Evolutionary conservation across 2,113 vertebrate genomes (phyloP).

Genomic region (Siniperca knerii): DNA sequence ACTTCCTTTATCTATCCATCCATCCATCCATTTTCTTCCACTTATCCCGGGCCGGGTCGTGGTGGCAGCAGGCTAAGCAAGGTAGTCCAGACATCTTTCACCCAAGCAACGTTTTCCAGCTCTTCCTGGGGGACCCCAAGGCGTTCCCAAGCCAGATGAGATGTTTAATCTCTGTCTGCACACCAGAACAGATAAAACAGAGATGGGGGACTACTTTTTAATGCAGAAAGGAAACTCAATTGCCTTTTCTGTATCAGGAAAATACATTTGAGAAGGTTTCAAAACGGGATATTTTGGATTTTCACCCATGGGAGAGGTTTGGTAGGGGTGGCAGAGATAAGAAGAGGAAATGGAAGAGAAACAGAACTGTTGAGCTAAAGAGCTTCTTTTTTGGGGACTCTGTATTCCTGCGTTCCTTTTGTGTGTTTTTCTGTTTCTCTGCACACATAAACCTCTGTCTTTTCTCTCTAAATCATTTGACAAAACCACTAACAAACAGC

Average conservation of each 20-base stretch:
- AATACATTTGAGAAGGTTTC: neutral
- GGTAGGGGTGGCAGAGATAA: neutral
- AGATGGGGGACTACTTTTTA: neutral
- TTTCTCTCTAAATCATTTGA: neutral
- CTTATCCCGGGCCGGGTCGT: too few relatives aligned
- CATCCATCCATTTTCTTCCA: too few relatives aligned
- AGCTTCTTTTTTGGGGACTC: neutral
- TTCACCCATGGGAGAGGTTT: neutral
- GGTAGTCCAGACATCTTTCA: too few relatives aligned
- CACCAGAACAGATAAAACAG: constrained; percentile 3
- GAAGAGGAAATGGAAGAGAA: neutral
- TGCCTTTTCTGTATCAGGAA: neutral
- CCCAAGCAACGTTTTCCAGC: too few relatives aligned
- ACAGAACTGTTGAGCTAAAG: neutral
- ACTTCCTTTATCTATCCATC: too few relatives aligned
- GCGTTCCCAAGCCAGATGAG: too few relatives aligned
- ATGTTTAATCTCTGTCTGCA: neutral
- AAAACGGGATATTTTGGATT: neutral
- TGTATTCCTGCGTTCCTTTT: neutral
- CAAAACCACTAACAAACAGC: constrained; percentile 30
- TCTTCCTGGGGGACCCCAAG: too few relatives aligned
- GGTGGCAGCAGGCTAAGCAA: too few relatives aligned
- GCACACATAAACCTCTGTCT: neutral
- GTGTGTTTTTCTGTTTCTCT: neutral
- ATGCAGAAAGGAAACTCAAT: neutral